Conservation (phyloP, 1,140 invertebrate genomes). For the Amyelois transitella region DNA sequence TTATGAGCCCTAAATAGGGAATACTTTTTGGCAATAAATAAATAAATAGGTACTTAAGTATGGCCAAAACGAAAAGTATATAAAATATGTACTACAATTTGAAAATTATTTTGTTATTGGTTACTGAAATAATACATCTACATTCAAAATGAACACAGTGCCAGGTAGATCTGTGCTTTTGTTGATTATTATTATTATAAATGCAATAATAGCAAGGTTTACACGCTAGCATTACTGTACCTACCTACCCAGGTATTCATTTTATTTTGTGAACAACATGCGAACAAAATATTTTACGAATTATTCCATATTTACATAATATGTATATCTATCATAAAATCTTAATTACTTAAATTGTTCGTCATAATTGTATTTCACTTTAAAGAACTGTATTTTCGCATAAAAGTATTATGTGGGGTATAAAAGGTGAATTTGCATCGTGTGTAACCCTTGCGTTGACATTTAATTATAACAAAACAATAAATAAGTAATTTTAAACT, state of each 20-base stretch:
- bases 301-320: no score
- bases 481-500: constrained; percentile 6
- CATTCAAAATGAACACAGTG: constrained; percentile 52
- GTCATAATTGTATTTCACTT: no score
- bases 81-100: not conserved
- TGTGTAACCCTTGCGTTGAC: not conserved
- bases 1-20: not conserved
- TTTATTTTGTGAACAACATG: no score
- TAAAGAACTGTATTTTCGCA: no score
- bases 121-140: not conserved
- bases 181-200: constrained; percentile 38
- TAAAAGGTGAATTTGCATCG: not conserved
- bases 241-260: no score
- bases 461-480: not conserved
- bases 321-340: no score
- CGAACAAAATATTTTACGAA: no score
- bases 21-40: not conserved
- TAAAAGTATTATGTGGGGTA: no score
- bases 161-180: constrained; percentile 48
- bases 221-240: not conserved
- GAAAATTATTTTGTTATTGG: not conserved
- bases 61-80: not conserved
- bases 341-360: no score
- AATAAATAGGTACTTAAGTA: not conserved
- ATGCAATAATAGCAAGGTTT: constrained; percentile 30